These are phyloP conservation scores for Drosophila maculinotata DNA, from an alignment of 2,888 invertebrate species.

Conservation along the genomic window DNA sequence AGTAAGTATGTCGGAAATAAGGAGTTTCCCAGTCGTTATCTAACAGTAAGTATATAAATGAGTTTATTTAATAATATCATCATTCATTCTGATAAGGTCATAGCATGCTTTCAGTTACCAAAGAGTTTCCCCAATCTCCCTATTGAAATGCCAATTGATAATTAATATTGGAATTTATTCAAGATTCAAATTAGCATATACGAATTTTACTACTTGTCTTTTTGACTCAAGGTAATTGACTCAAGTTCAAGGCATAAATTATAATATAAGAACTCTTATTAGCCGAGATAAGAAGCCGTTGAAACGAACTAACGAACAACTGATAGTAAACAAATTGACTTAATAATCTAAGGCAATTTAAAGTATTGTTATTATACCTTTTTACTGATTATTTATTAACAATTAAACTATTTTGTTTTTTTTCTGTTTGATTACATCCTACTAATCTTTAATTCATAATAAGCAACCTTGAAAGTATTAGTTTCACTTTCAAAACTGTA, in stretches of 20 bases:
- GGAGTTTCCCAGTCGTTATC: constrained; percentile 4
- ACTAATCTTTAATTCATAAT: neutral
- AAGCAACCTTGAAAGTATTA: neutral
- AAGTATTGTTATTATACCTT: neutral
- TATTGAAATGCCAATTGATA: constrained; percentile 15
- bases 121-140: neutral
- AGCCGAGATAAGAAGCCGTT: neutral
- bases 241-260: neutral
- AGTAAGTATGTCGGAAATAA: neutral
- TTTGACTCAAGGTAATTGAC: neutral
- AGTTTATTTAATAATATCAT: neutral
- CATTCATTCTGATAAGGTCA: neutral
- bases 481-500: neutral
- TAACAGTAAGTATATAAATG: neutral
- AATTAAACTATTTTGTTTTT: neutral
- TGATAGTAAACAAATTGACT: neutral
- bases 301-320: neutral
- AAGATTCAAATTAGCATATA: constrained; percentile 15
- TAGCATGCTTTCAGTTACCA: neutral
- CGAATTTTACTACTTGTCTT: too few relatives aligned
- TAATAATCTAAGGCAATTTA: neutral
- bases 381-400: neutral
- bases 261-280: neutral
- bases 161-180: neutral
- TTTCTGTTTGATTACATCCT: neutral